Evolutionary conservation across 2,113 vertebrate genomes (phyloP).

Genomic region (Heterotilapia buettikoferi): DNA sequence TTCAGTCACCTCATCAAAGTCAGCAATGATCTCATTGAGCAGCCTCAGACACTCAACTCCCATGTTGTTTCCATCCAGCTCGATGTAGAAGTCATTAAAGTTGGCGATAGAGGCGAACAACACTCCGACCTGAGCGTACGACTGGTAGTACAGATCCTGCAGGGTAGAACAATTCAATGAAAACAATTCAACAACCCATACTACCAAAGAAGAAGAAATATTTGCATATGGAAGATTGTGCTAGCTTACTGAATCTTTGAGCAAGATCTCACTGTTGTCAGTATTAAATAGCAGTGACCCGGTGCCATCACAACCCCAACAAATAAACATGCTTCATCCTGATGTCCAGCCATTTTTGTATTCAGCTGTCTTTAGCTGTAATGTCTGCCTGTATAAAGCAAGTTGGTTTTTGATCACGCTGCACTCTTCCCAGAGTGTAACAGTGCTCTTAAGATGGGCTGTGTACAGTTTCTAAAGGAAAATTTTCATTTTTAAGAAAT

Average conservation of each 20-base stretch:
- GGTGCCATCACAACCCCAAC: background rate
- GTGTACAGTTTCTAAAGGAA: background rate
- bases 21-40: slow-evolving; percentile 97
- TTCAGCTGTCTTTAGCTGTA: background rate
- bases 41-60: slow-evolving; percentile 96
- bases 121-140: slow-evolving; percentile 96
- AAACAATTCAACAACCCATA: background rate
- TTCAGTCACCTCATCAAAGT: slow-evolving; percentile 91
- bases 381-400: background rate
- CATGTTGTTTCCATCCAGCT: slow-evolving; percentile 99
- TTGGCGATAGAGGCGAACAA: slow-evolving; percentile 98
- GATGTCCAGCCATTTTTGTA: background rate
- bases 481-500: background rate
- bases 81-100: slow-evolving; percentile 99
- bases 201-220: background rate
- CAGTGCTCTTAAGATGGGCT: background rate
- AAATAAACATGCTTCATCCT: background rate
- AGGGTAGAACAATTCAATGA: background rate
- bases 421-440: background rate
- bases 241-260: background rate
- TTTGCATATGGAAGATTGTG: background rate
- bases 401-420: background rate
- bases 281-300: background rate
- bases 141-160: slow-evolving; percentile 98
- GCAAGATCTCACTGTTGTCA: background rate